Evolutionary conservation across 2,888 invertebrate genomes (phyloP).

Genomic region (Apodemia duryi): DNA sequence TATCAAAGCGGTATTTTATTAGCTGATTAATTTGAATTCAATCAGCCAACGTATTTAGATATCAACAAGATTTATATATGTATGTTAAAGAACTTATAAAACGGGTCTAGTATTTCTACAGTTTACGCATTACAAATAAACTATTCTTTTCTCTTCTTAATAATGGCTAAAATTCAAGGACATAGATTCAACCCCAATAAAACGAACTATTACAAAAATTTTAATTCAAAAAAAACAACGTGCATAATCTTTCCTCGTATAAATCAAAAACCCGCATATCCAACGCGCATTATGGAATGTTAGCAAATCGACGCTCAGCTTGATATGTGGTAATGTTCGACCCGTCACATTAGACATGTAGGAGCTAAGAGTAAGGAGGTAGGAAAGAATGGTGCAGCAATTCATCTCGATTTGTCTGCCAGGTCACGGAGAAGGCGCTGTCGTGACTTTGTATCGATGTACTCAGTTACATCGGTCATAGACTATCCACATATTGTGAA

Average conservation of each 20-base stretch:
- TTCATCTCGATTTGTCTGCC: slow-evolving; percentile 74
- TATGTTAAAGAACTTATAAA: no score
- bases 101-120: no score
- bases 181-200: no score
- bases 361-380: slow-evolving; percentile 34
- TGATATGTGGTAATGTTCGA: slow-evolving; percentile 45
- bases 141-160: no score
- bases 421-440: slow-evolving; percentile 57
- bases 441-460: slow-evolving; percentile 54
- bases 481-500: slow-evolving; percentile 29
- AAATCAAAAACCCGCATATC: background rate
- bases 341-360: slow-evolving; percentile 45
- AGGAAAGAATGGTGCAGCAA: slow-evolving; percentile 58
- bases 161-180: no score
- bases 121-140: no score
- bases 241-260: background rate
- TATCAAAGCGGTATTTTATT: no score
- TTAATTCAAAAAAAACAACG: background rate
- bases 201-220: no score
- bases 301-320: slow-evolving; percentile 37
- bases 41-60: no score
- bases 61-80: no score
- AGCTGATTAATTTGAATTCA: no score
- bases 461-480: slow-evolving; percentile 39
- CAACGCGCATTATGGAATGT: slow-evolving; percentile 21